phyloP scores from a whole-genome alignment of 2,797 vertebrate genomes.

The Poliocrania exsul region DNA sequence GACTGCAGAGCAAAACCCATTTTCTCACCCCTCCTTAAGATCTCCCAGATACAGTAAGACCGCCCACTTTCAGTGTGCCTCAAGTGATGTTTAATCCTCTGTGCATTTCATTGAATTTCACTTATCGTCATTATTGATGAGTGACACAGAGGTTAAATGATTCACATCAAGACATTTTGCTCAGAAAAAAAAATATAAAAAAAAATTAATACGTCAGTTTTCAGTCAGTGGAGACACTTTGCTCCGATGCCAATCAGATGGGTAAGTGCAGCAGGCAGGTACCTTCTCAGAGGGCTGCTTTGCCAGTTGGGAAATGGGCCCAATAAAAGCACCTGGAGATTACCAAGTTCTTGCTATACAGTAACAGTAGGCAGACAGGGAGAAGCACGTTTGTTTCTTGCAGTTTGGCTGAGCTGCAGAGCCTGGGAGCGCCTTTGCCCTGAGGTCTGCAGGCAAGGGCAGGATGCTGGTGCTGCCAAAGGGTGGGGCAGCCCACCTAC shows the following conservation, averaged over 20 bases:
- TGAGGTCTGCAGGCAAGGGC: conserved; percentile 27
- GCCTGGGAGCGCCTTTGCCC: conserved; percentile 14
- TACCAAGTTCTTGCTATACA: background rate
- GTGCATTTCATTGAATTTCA: conserved; percentile 49
- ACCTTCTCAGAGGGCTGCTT: background rate
- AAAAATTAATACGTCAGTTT: background rate
- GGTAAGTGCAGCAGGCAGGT: background rate
- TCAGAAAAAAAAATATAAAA: background rate
- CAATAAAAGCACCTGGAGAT: conserved; percentile 25
- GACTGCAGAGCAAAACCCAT: background rate
- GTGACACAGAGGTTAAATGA: conserved; percentile 59
- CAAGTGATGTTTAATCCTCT: conserved; percentile 58
- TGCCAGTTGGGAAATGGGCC: conserved; percentile 3
- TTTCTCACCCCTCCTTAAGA: conserved; percentile 27
- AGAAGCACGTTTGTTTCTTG: background rate
- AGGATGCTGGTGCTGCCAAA: conserved; percentile 34
- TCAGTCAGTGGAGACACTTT: conserved; percentile 8
- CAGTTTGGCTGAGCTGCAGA: background rate
- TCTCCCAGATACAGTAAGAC: background rate
- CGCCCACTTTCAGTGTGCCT: background rate
- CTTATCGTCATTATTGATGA: conserved; percentile 65
- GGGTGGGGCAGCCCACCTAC: conserved; percentile 64
- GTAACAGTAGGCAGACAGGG: background rate
- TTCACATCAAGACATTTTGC: background rate
- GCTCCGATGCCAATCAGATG: background rate